A percentile compares a stretch with the other conserved stretches of the same genome.
Conservation (phyloP, 2,888 invertebrate species). For the Pseudanteris insignis region DNA sequence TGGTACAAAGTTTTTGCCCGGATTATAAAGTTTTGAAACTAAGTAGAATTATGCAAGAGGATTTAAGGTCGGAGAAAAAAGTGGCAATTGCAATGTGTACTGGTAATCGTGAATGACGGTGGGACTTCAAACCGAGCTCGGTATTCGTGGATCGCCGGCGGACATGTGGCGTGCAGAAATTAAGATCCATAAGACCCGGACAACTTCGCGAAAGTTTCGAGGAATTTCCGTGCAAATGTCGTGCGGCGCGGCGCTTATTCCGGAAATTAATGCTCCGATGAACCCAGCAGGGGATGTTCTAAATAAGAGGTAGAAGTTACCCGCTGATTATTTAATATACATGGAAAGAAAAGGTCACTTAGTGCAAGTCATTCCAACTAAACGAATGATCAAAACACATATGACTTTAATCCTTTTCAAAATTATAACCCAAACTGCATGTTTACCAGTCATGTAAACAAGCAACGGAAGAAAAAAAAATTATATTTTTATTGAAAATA, state of each 20-base stretch:
- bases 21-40: constrained; percentile 29
- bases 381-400: constrained; percentile 22
- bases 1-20: neutral
- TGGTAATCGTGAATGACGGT: constrained; percentile 22
- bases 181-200: constrained; percentile 51
- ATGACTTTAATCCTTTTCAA: too few relatives aligned
- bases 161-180: constrained; percentile 54
- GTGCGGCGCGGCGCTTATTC: constrained; percentile 52
- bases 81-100: constrained; percentile 31
- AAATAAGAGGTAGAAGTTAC: constrained; percentile 42
- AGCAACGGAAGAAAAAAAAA: too few relatives aligned
- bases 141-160: constrained; percentile 53
- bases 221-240: constrained; percentile 50
- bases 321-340: constrained; percentile 36
- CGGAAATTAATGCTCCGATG: constrained; percentile 54
- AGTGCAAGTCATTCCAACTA: constrained; percentile 27
- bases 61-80: constrained; percentile 15
- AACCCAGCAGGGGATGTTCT: constrained; percentile 35
- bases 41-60: constrained; percentile 7
- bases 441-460: too few relatives aligned
- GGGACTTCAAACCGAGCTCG: constrained; percentile 30
- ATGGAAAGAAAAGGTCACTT: constrained; percentile 14
- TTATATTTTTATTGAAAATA: too few relatives aligned
- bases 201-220: constrained; percentile 50
- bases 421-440: too few relatives aligned